Conservation (phyloP, 2,888 invertebrate genomes). For the Caenorhabditis wallacei region DNA sequence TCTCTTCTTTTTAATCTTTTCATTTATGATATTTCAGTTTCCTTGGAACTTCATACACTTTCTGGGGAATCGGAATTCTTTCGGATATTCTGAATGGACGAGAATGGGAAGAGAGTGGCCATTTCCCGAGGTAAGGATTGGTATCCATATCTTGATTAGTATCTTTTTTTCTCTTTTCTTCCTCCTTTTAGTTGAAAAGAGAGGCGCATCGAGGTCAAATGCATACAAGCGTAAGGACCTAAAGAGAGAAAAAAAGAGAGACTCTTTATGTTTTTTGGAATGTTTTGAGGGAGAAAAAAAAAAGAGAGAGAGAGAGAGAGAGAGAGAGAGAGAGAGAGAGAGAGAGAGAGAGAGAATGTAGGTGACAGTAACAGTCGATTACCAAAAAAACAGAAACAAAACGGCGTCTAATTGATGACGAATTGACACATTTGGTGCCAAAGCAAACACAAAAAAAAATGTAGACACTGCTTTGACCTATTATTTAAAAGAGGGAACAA, state of each 20-base stretch:
- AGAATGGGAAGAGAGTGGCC: slow-evolving; percentile 83
- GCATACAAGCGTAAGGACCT: slow-evolving; percentile 33
- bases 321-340: slow-evolving; percentile 12
- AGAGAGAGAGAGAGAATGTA: slow-evolving; percentile 5
- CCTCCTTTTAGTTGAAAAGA: not conserved
- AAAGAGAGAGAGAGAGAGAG: slow-evolving; percentile 1
- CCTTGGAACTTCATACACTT: slow-evolving; percentile 82
- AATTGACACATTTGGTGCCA: slow-evolving; percentile 36
- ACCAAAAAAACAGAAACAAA: not conserved
- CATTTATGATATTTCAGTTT: slow-evolving; percentile 73
- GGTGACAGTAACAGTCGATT: slow-evolving; percentile 42
- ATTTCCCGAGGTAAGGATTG: slow-evolving; percentile 81
- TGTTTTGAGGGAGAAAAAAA: slow-evolving; percentile 1
- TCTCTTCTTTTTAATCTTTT: not conserved
- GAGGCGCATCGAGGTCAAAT: slow-evolving; percentile 42
- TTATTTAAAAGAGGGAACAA: not conserved
- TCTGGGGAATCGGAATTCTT: slow-evolving; percentile 83
- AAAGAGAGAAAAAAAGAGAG: slow-evolving; percentile 1
- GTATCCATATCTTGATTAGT: slow-evolving; percentile 26
- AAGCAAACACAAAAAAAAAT: slow-evolving; percentile 17
- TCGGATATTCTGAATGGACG: slow-evolving; percentile 80
- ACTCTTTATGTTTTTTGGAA: slow-evolving; percentile 15
- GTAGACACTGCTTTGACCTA: slow-evolving; percentile 8
- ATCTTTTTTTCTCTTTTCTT: slow-evolving; percentile 26
- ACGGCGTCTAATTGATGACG: slow-evolving; percentile 38